Base-by-base conservation (phyloP, 2,797 vertebrate genomes). In the Pangasius macronema region DNA sequence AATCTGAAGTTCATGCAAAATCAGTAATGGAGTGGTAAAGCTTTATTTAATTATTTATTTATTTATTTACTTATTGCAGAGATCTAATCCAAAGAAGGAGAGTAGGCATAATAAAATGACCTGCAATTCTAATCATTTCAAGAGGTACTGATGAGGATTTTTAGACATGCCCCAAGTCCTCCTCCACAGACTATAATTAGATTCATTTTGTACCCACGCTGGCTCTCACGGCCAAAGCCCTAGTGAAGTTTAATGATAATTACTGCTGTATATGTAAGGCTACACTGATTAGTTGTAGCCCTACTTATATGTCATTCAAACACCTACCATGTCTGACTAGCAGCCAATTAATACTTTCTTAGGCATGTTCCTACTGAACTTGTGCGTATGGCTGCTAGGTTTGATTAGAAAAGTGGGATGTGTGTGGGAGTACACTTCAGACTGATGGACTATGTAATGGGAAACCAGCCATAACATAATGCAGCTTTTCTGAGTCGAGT, bases 331-430 rank as follows among this genome's bases (percentile, higher is more conserved):
- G 30, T 87, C 72, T 83, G 63, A 57, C 51, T 63, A 55, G 39
- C 70, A 70, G 88, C 51, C 83, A 77, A 77, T 84, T 89, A 82
- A 53, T 72, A 33, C n/a, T 76, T 82, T 57, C 76, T 63, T 77
- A 22, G 9, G 42, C 53, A 18, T 22, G 20, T 83, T 67, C 57
- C 51, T 65, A 84, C 70, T 83, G 70, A 86, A 87, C 77, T 51
- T 68, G 49, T 70, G 84, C 42, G n/a, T 76, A 70, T 49, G 63
- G 73, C 22, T 76, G 82, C 67, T 68, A 61, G 33, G 79, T n/a
- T 55, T 22, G 57, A 68, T 67, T 73, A 67, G 53, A 24, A 39
- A 39, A 36, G 46, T 0, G 49, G 11, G 22, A 75, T 42, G n/a
- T 65, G 42, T 84, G 42, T 70, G 49, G 65, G 80, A 30, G 83